Base-by-base conservation (phyloP, 2,888 invertebrate genomes). In the Pocota personata region DNA sequence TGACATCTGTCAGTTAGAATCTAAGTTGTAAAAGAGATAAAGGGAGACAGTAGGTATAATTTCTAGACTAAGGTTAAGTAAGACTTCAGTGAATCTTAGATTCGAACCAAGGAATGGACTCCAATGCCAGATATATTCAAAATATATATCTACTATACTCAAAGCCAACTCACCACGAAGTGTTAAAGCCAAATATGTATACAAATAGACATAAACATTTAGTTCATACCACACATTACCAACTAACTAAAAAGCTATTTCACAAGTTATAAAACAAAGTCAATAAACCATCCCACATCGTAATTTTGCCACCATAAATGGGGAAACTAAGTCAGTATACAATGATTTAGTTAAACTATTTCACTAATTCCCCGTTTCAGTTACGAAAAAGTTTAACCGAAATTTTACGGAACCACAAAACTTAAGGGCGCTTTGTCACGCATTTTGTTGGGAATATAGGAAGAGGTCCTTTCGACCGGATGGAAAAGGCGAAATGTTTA, bases 261-360 rank as follows among this genome's bases (percentile, higher is more conserved):
- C 32, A 8, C 2, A 55, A 32, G 32, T 32, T 8, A 32, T 32
- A 14, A 32, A 55, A 55, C 32, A 32, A 10, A 30, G 3, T 32
- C 55, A 8, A 30, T 32, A 32, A 55, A 32, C 30, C 30, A 55
- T 32, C 55, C 32, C 16, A 55, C 16, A 16, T 30, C 16, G 32
- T 32, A 16, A 55, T 55, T 55, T 32, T 32, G 10, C 8, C 55
- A 55, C 55, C 16, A 55, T 32, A 32, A 32, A 32, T 19, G 16
- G 32, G 30, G 10, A 32, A 55, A 55, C 32, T 32, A 55, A 16
- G 0, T 3, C 19, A 7, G 16, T 14, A 16, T 55, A 55, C 14
- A 55, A 55, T 32, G 55, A 32, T 55, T 55, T 32, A 32, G 55
- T 55, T 55, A 32, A 32, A 55, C 32, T 16, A 32, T 55, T 55